These are phyloP conservation scores for Leptopilina myrica DNA, from an alignment of 2,888 invertebrate species.

Conservation along the genomic window DNA sequence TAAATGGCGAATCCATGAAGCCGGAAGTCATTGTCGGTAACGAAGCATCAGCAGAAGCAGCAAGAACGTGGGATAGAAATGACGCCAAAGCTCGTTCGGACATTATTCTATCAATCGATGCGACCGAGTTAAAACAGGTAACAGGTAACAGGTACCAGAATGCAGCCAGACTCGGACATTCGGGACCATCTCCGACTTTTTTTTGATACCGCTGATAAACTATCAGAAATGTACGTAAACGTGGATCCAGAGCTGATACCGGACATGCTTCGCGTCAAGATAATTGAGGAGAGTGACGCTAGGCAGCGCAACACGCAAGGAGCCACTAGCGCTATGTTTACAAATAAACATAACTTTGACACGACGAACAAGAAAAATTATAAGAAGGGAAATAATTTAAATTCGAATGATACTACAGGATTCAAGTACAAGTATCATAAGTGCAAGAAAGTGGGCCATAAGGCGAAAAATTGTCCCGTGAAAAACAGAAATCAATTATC, in stretches of 20 bases:
- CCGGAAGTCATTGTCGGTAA: neutral
- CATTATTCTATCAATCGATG: conserved; percentile 43
- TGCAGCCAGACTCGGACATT: too few relatives aligned
- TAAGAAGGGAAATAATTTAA: conserved; percentile 1
- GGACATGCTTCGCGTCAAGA: too few relatives aligned
- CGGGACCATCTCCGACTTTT: too few relatives aligned
- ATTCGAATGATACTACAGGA: neutral
- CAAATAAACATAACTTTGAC: neutral
- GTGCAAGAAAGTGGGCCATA: conserved; percentile 50
- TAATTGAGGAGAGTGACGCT: too few relatives aligned
- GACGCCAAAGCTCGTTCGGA: conserved; percentile 44
- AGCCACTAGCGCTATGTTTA: too few relatives aligned
- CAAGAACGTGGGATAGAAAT: conserved; percentile 21
- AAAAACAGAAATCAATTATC: too few relatives aligned
- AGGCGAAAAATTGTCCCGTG: too few relatives aligned
- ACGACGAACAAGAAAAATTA: neutral
- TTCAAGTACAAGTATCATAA: conserved; percentile 44
- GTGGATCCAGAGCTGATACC: too few relatives aligned
- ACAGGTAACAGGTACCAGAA: conserved; percentile 39
- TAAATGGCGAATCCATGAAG: neutral
- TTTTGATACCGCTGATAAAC: too few relatives aligned
- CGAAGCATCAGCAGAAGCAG: neutral
- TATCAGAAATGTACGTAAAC: too few relatives aligned
- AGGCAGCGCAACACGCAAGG: too few relatives aligned
- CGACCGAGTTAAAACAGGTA: conserved; percentile 40